phyloP scores from a whole-genome alignment of 2,113 vertebrate genomes.

The Labeo catla region DNA sequence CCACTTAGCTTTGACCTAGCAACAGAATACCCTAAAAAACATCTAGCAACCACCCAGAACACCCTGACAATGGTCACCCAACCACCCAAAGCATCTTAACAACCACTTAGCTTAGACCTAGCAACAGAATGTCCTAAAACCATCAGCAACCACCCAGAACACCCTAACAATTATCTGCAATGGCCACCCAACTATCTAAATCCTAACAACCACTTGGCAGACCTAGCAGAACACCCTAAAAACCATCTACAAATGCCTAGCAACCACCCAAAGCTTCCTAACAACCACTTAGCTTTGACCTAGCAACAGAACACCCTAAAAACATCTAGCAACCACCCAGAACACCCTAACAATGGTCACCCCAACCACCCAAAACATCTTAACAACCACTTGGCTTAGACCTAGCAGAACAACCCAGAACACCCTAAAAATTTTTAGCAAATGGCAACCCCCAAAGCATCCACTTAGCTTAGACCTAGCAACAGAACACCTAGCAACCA shows the following conservation, averaged over 20 bases:
- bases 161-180: background rate
- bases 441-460: too few relatives aligned
- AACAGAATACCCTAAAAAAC: too few relatives aligned
- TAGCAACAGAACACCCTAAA: too few relatives aligned
- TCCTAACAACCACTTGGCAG: background rate
- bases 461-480: background rate
- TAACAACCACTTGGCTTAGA: too few relatives aligned
- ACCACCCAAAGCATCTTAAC: too few relatives aligned
- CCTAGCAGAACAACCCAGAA: too few relatives aligned
- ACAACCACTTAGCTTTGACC: background rate
- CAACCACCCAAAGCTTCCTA: background rate
- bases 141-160: background rate
- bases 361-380: too few relatives aligned
- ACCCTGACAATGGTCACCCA: background rate
- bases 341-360: background rate
- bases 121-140: background rate
- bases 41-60: background rate
- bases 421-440: too few relatives aligned
- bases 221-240: background rate
- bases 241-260: too few relatives aligned
- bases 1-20: too few relatives aligned
- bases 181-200: too few relatives aligned
- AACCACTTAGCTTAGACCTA: too few relatives aligned
- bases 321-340: background rate
- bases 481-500: background rate